Base-by-base conservation (phyloP, 2,888 invertebrate genomes). In the Parelbella ahira region DNA sequence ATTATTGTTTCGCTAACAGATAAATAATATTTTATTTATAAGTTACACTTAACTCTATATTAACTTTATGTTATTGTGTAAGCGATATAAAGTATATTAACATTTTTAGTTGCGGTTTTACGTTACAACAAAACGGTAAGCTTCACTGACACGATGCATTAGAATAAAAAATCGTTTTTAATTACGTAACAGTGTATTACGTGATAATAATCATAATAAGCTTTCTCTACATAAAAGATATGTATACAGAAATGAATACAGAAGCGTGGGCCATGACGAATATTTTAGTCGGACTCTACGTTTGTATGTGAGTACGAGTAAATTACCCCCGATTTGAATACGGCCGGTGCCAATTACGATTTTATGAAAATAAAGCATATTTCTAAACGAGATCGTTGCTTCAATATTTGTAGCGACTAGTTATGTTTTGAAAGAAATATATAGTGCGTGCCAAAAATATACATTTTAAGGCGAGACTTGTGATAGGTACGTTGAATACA, bases 211-310 rank as follows among this genome's bases (percentile, higher is more conserved):
- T 63, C n/a, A n/a, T n/a, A n/a, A n/a, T n/a, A 60, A 60, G 71
- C 77, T 82, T 79, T 81, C 79, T 76, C 77, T 74, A 54, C 59
- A 60, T 66, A 69, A 62, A 61, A n/a, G 54, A 69, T 64, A 66
- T 61, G 61, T 61, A 59, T 64, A 64, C 64, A 60, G 64, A 64
- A 64, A 68, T 51, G 61, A 67, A 68, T 64, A 65, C 61, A 57
- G 63, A 72, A 54, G 66, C 71, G 65, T 60, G 53, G 62, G 51
- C 74, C 78, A 67, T 81, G 73, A 80, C 79, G 72, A 68, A 65
- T 64, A 64, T 72, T 68, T 64, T 70, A 62, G 58, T 58, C 53
- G 58, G 59, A 61, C 56, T 60, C 58, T 60, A 66, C 56, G n/a
- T n/a, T n/a, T n/a, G n/a, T n/a, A n/a, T n/a, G n/a, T n/a, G n/a